Conservation (phyloP, 2,888 invertebrate genomes). For the Macropis europaea region DNA sequence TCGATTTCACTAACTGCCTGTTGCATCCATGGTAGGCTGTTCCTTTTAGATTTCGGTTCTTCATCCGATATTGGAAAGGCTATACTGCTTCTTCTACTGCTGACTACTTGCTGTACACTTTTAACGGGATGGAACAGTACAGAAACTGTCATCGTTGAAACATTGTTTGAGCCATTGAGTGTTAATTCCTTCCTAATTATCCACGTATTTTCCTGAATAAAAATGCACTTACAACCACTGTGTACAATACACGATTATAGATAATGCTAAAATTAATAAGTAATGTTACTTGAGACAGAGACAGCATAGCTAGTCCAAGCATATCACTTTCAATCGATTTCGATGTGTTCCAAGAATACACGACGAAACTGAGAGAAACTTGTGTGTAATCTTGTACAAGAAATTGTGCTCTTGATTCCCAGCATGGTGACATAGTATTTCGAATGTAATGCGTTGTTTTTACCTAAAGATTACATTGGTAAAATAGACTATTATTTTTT, state of each 20-base stretch:
- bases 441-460: constrained; percentile 81
- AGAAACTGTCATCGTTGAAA: constrained; percentile 79
- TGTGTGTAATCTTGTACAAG: constrained; percentile 81
- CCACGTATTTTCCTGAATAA: constrained; percentile 71
- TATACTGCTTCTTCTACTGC: constrained; percentile 69
- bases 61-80: constrained; percentile 67
- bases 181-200: constrained; percentile 71
- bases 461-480: constrained; percentile 75
- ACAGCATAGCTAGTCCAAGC: constrained; percentile 80
- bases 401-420: constrained; percentile 81
- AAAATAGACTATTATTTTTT: background rate
- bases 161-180: constrained; percentile 72
- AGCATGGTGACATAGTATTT: constrained; percentile 79
- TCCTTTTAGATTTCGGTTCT: constrained; percentile 75
- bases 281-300: constrained; percentile 77
- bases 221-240: background rate
- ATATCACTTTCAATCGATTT: constrained; percentile 81
- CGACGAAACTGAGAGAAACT: constrained; percentile 80
- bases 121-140: constrained; percentile 80
- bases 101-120: constrained; percentile 69
- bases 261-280: background rate
- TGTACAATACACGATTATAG: no score
- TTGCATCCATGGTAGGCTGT: constrained; percentile 78
- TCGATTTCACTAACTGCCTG: constrained; percentile 71
- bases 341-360: constrained; percentile 81